A percentile compares a stretch with the other conserved stretches of the same genome.
These are phyloP conservation scores for Panthera uncia DNA, from an alignment of 2,113 vertebrate species.

Conservation along the genomic window DNA sequence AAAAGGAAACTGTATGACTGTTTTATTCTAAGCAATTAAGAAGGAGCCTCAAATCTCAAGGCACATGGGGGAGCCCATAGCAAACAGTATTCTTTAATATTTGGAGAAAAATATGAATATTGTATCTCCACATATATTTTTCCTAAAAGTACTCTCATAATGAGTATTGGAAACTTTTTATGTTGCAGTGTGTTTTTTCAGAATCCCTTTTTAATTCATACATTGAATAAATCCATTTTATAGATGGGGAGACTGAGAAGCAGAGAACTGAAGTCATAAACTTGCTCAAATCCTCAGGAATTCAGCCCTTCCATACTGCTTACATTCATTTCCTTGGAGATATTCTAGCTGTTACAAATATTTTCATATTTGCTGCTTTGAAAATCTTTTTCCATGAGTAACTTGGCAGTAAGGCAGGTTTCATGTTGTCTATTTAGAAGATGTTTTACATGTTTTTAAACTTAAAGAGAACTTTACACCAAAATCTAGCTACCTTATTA, in stretches of 20 bases:
- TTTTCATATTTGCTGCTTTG: background rate
- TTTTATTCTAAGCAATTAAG: background rate
- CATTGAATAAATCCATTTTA: background rate
- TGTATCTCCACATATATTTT: background rate
- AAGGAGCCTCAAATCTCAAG: background rate
- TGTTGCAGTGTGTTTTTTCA: background rate
- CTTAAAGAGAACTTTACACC: background rate
- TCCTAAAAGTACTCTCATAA: background rate
- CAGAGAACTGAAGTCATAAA: background rate
- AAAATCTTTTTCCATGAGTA: constrained; percentile 4
- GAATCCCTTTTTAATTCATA: background rate
- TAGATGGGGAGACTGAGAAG: background rate
- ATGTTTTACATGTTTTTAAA: background rate
- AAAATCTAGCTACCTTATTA: background rate
- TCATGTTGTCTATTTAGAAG: background rate
- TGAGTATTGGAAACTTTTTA: background rate
- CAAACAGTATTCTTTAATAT: background rate
- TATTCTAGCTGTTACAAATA: background rate
- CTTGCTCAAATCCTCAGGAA: background rate
- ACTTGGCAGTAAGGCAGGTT: background rate
- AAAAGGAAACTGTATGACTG: background rate
- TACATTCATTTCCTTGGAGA: background rate
- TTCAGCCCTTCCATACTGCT: background rate
- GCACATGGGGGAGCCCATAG: background rate
- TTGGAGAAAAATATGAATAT: background rate